Conservation (phyloP, 35 echinoderm and acorn worm genomes). For the Heliocidaris tuberculata region DNA sequence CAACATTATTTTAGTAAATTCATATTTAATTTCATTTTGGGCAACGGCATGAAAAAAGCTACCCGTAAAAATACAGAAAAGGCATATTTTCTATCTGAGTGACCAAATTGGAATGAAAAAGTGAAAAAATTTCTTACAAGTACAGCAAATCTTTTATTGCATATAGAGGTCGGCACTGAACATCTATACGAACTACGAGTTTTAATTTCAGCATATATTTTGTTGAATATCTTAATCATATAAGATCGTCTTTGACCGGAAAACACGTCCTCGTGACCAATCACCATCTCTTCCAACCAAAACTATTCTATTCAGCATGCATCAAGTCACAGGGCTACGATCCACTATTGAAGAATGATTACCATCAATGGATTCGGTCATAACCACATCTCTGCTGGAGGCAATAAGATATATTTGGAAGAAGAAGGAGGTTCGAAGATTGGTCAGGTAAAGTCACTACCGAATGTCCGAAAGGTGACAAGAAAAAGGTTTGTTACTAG, state of each 20-base stretch:
- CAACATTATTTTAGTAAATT: no score
- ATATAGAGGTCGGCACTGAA: no score
- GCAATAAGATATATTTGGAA: constrained; percentile 16
- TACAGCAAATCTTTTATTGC: no score
- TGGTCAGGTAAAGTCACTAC: not conserved
- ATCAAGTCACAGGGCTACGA: not conserved
- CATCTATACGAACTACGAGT: no score
- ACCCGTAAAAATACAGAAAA: no score
- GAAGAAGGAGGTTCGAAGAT: not conserved
- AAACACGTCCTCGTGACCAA: not conserved
- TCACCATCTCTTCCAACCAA: not conserved
- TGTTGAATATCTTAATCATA: no score
- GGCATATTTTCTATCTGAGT: no score
- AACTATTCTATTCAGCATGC: not conserved
- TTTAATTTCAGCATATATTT: no score
- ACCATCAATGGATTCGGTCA: not conserved
- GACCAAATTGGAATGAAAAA: no score
- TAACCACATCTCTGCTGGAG: not conserved
- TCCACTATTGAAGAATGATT: not conserved
- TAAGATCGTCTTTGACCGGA: not conserved
- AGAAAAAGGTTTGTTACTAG: not conserved
- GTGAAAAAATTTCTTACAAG: no score
- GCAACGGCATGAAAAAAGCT: no score
- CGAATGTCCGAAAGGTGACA: not conserved
- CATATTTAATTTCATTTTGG: no score